Conservation (phyloP, 30 jellyfish, hydroid and myxozoan genomes). For the Chrysaora quinquecirrha region DNA sequence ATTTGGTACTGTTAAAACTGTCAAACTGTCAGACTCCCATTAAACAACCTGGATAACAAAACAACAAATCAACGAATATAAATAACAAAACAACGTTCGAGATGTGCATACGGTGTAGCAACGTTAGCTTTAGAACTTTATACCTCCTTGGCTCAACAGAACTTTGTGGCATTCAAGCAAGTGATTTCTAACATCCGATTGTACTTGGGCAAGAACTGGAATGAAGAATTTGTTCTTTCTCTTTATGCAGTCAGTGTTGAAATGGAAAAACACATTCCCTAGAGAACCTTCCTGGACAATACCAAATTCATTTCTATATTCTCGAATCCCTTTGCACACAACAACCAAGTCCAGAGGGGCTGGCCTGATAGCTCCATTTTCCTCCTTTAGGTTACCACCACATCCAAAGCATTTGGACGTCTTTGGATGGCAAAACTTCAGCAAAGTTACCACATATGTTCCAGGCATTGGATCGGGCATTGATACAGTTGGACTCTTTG, state of each 20-base stretch:
- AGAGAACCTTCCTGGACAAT: neutral
- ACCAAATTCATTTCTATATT: conserved; percentile 3
- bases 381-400: neutral
- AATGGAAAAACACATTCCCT: conserved; percentile 2
- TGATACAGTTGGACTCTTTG: neutral
- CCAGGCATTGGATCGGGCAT: conserved; percentile 29
- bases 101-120: neutral
- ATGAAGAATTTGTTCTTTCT: conserved; percentile 3
- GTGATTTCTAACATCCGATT: neutral
- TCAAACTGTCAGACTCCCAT: neutral
- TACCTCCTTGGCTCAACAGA: neutral
- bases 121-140: neutral
- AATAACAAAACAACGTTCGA: neutral
- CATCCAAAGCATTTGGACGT: conserved; percentile 17
- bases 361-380: neutral
- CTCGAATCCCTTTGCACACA: conserved; percentile 10
- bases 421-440: conserved; percentile 19
- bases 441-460: neutral
- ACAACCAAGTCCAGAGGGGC: conserved; percentile 17
- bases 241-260: conserved; percentile 3
- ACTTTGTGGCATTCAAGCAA: conserved; percentile 3
- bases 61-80: neutral
- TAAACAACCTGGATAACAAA: too few relatives aligned
- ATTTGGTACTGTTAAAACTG: neutral
- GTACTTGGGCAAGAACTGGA: conserved; percentile 22